phyloP scores from a whole-genome alignment of 1,140 invertebrate species.

The Drosophila yakuba region DNA sequence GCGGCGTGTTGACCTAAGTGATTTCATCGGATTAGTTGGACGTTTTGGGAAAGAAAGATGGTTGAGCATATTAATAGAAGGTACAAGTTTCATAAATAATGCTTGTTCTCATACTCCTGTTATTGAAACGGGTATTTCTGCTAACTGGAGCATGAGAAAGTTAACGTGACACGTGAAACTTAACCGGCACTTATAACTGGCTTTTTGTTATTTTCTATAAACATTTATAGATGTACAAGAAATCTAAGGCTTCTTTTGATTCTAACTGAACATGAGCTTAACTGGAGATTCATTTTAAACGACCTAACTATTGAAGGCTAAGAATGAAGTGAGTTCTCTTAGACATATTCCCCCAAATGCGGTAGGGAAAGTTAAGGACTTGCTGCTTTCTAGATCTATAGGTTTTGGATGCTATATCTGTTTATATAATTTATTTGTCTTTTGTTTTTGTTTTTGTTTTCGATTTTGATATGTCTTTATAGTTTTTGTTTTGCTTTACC shows the following conservation, averaged over 20 bases:
- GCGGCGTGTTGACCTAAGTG: slow-evolving; percentile 52
- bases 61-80: slow-evolving; percentile 7
- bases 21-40: not conserved
- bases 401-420: not conserved
- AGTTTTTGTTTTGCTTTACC: slow-evolving; percentile 45
- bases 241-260: no score
- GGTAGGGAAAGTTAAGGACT: not conserved
- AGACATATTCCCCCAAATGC: not conserved
- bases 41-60: slow-evolving; percentile 6
- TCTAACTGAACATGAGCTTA: not conserved
- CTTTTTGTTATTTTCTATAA: no score
- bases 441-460: not conserved
- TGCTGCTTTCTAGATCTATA: not conserved
- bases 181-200: no score
- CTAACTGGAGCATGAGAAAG: slow-evolving; percentile 6
- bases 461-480: not conserved
- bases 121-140: no score
- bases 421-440: not conserved
- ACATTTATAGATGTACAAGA: no score
- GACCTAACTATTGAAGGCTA: not conserved
- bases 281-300: not conserved
- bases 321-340: not conserved
- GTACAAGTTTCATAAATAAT: no score
- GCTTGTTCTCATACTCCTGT: not conserved
- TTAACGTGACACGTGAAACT: no score